Evolutionary conservation across 92 coral and sea anemone genomes (phyloP).

Genomic region (Paramuricea clavata): DNA sequence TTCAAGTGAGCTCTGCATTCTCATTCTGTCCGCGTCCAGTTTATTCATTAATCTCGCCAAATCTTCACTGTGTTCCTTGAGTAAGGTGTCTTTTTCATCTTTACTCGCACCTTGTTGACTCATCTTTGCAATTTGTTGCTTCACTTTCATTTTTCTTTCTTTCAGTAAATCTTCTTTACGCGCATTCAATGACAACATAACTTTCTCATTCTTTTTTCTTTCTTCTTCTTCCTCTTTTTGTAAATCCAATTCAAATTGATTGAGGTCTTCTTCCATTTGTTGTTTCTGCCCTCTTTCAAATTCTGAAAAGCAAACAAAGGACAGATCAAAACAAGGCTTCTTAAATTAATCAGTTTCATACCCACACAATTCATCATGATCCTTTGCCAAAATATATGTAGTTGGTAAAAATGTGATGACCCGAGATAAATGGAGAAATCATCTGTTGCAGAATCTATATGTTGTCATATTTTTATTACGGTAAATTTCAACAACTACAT

Average conservation of each 20-base stretch:
- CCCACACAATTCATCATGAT: not conserved
- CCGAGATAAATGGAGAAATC: too few relatives aligned
- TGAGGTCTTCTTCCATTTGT: constrained; percentile 74
- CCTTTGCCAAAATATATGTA: not conserved
- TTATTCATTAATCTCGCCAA: constrained; percentile 97
- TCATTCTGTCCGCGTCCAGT: constrained; percentile 98
- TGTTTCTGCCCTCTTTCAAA: constrained; percentile 67
- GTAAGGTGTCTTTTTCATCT: constrained; percentile 90
- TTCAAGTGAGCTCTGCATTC: constrained; percentile 99
- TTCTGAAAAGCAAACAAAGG: constrained; percentile 17
- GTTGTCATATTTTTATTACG: too few relatives aligned
- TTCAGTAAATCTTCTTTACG: constrained; percentile 94
- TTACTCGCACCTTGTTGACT: constrained; percentile 89
- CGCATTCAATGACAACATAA: constrained; percentile 90
- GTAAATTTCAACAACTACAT: too few relatives aligned
- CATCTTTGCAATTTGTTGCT: constrained; percentile 92
- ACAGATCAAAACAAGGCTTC: not conserved
- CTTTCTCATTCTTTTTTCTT: constrained; percentile 94
- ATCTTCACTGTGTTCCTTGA: constrained; percentile 98
- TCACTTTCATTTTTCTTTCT: constrained; percentile 92
- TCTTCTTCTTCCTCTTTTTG: constrained; percentile 83
- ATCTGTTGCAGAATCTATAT: not conserved
- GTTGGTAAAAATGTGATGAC: too few relatives aligned
- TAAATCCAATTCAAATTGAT: constrained; percentile 78
- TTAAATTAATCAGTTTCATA: too few relatives aligned